A percentile compares a stretch with the other conserved stretches of the same genome.
Evolutionary conservation across 2,113 vertebrate species (phyloP).

Genomic region (rat (Rattus norvegicus)): DNA sequence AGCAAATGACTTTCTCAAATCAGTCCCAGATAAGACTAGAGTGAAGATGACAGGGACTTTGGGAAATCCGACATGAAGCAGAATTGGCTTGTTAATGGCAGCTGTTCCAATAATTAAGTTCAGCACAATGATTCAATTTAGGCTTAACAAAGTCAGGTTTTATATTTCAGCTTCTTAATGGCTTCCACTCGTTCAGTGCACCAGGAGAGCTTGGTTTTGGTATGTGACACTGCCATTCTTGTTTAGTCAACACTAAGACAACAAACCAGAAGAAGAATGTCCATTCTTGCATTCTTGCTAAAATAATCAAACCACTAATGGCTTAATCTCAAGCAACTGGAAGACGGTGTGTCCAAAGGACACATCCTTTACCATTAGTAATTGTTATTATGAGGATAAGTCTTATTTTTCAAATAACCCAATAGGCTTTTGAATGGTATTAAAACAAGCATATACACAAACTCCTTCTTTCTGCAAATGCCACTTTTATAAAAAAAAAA

Average conservation of each 20-base stretch:
- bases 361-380: neutral
- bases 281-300: neutral
- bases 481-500: conserved; percentile 41
- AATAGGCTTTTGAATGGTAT: conserved; percentile 38
- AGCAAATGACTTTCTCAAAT: conserved; percentile 52
- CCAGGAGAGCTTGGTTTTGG: conserved; percentile 25
- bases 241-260: conserved; percentile 63
- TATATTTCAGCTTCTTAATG: conserved; percentile 65
- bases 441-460: neutral
- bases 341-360: neutral
- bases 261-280: conserved; percentile 44
- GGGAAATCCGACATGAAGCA: neutral
- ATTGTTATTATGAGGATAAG: conserved; percentile 5
- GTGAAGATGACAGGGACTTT: conserved; percentile 41
- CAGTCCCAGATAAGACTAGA: conserved; percentile 34
- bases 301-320: conserved; percentile 59
- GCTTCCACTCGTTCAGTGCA: conserved; percentile 31
- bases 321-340: conserved; percentile 42
- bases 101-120: conserved; percentile 66
- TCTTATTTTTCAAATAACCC: neutral
- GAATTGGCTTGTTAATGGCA: conserved; percentile 33
- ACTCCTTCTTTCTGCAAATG: neutral
- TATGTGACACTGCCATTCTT: conserved; percentile 21
- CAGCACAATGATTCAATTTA: conserved; percentile 64
- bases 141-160: conserved; percentile 46